Base-by-base conservation (phyloP, 1,140 invertebrate genomes). In the Dreissena polymorpha region DNA sequence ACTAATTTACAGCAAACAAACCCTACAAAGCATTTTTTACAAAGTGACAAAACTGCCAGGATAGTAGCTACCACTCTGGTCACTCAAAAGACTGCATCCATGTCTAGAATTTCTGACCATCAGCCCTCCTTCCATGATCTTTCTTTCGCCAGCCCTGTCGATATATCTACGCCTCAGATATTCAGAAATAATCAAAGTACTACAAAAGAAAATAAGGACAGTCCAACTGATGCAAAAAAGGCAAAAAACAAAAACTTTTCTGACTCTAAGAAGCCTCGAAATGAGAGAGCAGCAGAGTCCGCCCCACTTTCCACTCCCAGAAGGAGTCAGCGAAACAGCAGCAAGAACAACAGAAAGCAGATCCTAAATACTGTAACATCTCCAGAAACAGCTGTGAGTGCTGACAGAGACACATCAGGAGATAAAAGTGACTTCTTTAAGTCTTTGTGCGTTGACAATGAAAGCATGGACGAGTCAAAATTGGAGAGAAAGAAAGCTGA, bases 341-440 rank as follows among this genome's bases (percentile, higher is more conserved):
- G 8, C 39, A 39, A 39, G 39, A 39, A 39, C 39, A 39, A 39
- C 39, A 39, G 39, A 39, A 39, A 39, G 39, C 39, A 39, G 39
- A 39, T 39, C 39, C 8, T 39, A 39, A 39, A 39, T 39, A 39
- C 39, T 39, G 8, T 39, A 39, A 39, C 39, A 39, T 39, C 39
- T 39, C 39, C 39, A 39, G 39, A 39, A 5, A 39, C 39, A 39
- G 2, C 39, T 5, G 39, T 8, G 8, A 39, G 39, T 39, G 39
- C 39, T 39, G 39, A 39, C 39, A 39, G 39, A 39, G 18, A 67
- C 21, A 67, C 27, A 25, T 49, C 29, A 53, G 65, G 10, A 23
- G 70, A 76, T 69, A 82, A 76, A 25, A 85, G 83, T 79, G 75
- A 79, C 39, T 85, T 78, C 50, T 74, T 85, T n/a, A 73, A 64